phyloP scores from a whole-genome alignment of 1,140 invertebrate species.

The Batillaria attramentaria region DNA sequence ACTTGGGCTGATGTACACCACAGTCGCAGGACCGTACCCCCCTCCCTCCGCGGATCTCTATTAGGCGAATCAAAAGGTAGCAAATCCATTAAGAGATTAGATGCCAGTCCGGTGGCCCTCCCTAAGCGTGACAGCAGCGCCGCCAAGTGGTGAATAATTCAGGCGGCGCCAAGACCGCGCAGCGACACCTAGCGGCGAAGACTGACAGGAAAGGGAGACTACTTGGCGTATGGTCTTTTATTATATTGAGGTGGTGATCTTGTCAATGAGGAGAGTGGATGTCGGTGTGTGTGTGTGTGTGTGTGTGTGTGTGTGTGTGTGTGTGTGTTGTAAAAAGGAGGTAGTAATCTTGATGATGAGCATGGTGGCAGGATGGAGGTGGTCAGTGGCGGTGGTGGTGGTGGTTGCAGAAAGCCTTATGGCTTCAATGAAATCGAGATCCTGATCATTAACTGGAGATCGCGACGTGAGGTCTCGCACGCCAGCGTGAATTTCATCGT shows the following conservation, averaged over 20 bases:
- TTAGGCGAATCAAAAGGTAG: constrained; percentile 29
- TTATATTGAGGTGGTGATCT: neutral
- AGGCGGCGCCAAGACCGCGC: constrained; percentile 5
- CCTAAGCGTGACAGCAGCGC: constrained; percentile 26
- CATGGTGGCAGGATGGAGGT: too few relatives aligned
- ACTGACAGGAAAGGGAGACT: constrained; percentile 14
- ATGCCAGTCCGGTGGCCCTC: constrained; percentile 18
- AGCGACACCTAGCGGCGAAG: constrained; percentile 9
- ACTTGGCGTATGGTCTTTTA: neutral
- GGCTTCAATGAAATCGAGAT: too few relatives aligned
- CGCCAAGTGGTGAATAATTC: constrained; percentile 31
- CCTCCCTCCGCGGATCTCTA: neutral
- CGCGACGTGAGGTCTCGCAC: too few relatives aligned
- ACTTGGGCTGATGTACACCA: too few relatives aligned
- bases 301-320: neutral
- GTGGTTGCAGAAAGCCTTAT: too few relatives aligned
- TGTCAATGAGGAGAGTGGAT: neutral
- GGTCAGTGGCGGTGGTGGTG: too few relatives aligned
- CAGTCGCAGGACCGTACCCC: too few relatives aligned
- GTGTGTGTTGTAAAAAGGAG: too few relatives aligned
- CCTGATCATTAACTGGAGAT: too few relatives aligned
- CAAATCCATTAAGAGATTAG: constrained; percentile 37
- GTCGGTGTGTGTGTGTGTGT: neutral
- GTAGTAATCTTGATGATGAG: too few relatives aligned
- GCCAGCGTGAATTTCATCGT: too few relatives aligned